Evolutionary conservation across 2,888 invertebrate species (phyloP), one percentile per base, ranked within the genome.

Genomic region (Nomada flava): DNA sequence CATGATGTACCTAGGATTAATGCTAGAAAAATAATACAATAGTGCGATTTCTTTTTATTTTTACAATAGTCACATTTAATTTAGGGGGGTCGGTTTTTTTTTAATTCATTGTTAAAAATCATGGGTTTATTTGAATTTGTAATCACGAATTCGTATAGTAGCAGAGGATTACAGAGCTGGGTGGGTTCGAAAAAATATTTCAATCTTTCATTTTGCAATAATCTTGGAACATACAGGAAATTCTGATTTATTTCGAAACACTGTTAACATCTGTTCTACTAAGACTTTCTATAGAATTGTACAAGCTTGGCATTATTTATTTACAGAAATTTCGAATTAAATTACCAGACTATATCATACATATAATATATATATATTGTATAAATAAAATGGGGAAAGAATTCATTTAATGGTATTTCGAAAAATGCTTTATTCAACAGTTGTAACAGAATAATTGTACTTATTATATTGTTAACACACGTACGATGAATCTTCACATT

Each of bases 1-100:
- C 79, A 63, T 68, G 23, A 1, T 53, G 50, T 13, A 11, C 20
- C n/a, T 72, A 44, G 44, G 26, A 42, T 63, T 53, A 23, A 71
- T 15, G 7, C 52, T 53, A 23, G 59, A 59, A 59, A 47, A 70
- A 47, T 70, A 26, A 59, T 47, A 59, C 29, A 29, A 1, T 59
- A 4, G 2, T 29, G 20, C 47, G 15, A n/a, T 59, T 13, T 23
- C n/a, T 4, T 50, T 59, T 59, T 26, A 57, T 59, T 26, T 57
- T 59, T n/a, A 36, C 42, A 44, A 69, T 5, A 44, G 44, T 44
- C 47, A 26, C 7, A 15, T 44, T 11, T n/a, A 57, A 57, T 9
- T 26, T 10, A 26, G 13, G n/a, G 20, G 13, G 57, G 57, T 13
- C 9, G 13, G 11, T 26, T 13, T 15, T 23, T 23, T 57, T 26